These are phyloP conservation scores for Phymanthus crucifer DNA, from an alignment of 92 coral and sea anemone species.

Conservation along the genomic window DNA sequence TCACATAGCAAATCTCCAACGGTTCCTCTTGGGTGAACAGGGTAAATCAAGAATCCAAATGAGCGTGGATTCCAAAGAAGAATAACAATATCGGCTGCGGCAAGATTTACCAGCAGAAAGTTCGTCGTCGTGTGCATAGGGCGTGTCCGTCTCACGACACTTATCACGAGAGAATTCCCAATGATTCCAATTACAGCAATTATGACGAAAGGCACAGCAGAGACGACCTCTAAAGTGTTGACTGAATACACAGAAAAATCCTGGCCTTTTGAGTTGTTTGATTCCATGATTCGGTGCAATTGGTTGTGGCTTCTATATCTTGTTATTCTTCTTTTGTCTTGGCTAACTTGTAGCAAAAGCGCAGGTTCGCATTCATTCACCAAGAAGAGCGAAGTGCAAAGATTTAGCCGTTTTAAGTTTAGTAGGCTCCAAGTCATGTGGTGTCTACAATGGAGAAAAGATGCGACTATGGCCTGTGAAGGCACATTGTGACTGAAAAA, in stretches of 20 bases:
- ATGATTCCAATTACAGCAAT: constrained; percentile 42
- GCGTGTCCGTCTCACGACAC: constrained; percentile 45
- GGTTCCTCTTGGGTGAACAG: constrained; percentile 56
- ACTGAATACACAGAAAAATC: constrained; percentile 54
- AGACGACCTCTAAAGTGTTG: constrained; percentile 35
- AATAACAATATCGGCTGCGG: constrained; percentile 48
- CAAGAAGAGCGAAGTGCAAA: no score
- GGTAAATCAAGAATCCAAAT: constrained; percentile 52
- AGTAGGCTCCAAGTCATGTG: no score
- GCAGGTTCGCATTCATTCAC: background rate
- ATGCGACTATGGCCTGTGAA: no score
- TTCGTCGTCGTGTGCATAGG: constrained; percentile 67
- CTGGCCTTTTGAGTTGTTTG: background rate
- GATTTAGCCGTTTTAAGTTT: background rate
- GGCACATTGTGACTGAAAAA: no score
- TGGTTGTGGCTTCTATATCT: no score
- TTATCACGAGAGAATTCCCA: constrained; percentile 51
- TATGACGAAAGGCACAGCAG: constrained; percentile 43
- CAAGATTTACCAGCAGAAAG: constrained; percentile 59
- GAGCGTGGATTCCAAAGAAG: constrained; percentile 61
- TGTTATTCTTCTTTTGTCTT: background rate
- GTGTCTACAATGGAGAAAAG: no score
- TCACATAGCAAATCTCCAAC: constrained; percentile 57
- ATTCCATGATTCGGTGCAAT: constrained; percentile 16
- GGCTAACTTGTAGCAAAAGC: background rate